Base-by-base conservation (phyloP, 2,888 invertebrate genomes). In the Crepidodera aurea region DNA sequence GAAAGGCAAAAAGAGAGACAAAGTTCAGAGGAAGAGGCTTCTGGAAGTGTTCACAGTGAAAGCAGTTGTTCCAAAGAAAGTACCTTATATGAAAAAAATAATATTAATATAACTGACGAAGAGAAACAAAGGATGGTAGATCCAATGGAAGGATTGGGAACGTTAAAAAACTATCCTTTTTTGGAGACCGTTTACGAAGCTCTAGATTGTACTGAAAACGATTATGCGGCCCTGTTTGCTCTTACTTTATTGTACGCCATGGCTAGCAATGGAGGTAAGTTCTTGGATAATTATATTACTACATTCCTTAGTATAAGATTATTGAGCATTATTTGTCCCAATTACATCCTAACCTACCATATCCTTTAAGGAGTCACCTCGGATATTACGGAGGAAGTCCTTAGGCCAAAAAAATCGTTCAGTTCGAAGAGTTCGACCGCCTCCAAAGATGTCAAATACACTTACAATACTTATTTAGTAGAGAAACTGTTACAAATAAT, bases 41-140 rank as follows among this genome's bases (percentile, higher is more conserved):
- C 65, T 56, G 65, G 67, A 34, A 60, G 62, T 62, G 60, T 62
- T 19, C 37, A 60, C 7, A 67, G 62, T 27, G 70, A 68, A 13
- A 74, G 73, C 25, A 70, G 70, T 6, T 73, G 74, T 66, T 77
- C 77, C 1, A 75, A 74, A 63, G 78, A 78, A 50, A 73, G 74
- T 68, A 62, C 77, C 32, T 44, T 82, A 0, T 86, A 85, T 73
- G 82, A 83, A 64, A 81, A 87, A 60, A 83, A 88, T 53, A 96
- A 95, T 80, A 92, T 95, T 13, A 96, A 95, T 80, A 92, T 95
- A 15, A 96, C 96, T 0, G 96, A 96, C 75, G 96, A 97, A 78
- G 96, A 97, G 77, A 97, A 97, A 75, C 90, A 93, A 75, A 78
- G 75, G 71, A 40, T 73, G 61, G 73, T 66, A 6, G 62, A 64